A percentile compares a stretch with the other conserved stretches of the same genome.
These are phyloP conservation scores for Chesias legatella DNA, from an alignment of 2,888 invertebrate genomes.

Conservation along the genomic window DNA sequence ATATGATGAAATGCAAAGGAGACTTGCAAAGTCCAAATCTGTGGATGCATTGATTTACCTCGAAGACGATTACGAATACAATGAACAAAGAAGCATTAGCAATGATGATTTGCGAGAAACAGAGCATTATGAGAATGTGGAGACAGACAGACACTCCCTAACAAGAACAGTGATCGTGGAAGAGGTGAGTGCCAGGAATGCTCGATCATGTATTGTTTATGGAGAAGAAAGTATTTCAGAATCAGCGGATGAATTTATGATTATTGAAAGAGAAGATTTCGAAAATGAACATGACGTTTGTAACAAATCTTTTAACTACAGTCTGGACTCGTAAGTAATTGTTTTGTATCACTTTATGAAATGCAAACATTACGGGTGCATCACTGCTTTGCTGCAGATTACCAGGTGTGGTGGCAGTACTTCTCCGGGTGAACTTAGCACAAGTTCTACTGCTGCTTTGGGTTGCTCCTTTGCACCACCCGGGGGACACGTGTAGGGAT, in stretches of 20 bases:
- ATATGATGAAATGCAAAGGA: constrained; percentile 64
- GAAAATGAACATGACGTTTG: constrained; percentile 29
- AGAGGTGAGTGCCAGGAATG: constrained; percentile 39
- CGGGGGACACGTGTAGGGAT: too few species aligned
- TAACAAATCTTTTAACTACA: constrained; percentile 22
- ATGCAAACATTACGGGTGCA: too few species aligned
- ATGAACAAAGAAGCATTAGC: constrained; percentile 38
- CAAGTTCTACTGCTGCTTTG: too few species aligned
- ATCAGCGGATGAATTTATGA: constrained; percentile 31
- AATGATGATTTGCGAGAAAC: constrained; percentile 36
- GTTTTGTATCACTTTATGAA: neutral
- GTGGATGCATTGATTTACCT: constrained; percentile 49
- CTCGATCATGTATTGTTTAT: constrained; percentile 37
- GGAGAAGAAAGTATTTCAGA: constrained; percentile 44
- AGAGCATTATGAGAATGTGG: constrained; percentile 24
- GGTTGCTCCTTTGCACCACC: too few species aligned
- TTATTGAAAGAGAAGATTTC: constrained; percentile 35
- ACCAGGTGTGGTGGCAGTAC: too few species aligned
- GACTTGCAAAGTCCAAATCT: constrained; percentile 63
- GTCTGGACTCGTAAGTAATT: constrained; percentile 67
- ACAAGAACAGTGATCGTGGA: constrained; percentile 38
- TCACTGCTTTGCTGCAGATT: too few species aligned
- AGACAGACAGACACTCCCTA: constrained; percentile 23
- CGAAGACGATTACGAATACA: constrained; percentile 44
- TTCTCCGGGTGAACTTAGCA: too few species aligned